Base-by-base conservation (phyloP, 2,113 vertebrate genomes). In the Mesocricetus auratus region DNA sequence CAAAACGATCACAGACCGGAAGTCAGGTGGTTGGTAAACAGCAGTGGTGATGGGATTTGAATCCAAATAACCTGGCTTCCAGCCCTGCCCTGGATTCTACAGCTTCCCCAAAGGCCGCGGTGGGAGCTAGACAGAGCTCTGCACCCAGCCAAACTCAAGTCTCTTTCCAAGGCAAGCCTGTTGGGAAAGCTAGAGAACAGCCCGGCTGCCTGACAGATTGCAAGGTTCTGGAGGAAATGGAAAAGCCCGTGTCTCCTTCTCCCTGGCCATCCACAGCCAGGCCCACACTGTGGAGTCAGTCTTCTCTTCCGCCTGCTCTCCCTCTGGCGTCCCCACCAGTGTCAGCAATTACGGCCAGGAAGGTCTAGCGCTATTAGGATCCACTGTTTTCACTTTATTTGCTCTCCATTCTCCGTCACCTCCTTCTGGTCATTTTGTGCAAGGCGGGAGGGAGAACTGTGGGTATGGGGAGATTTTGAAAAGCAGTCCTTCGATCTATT, bases 381-480 rank as follows among this genome's bases (percentile, higher is more conserved):
- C 16, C 88, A 45, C 88, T 90, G 88, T 94, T 71, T 93, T 96
- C 45, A 12, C 64, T 15, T 13, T 16, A 36, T 62, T 86, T 82
- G 75, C 29, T 64, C 86, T 66, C 94, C 81, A 79, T 74, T 71
- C 90, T 94, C 5, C 77, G 29, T 82, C 50, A 71, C 73, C 78
- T 95, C 78, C 75, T 86, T 83, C 81, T 22, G 89, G 24, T 91
- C 47, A 26, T 82, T 86, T 91, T 69, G 0, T 36, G 91, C 89
- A 91, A 90, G 64, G 26, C 75, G 58, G 66, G 92, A 94, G 77
- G 87, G 77, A 42, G 33, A 83, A 73, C 62, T 1, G 53, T 3
- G 86, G 53, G 89, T 62, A 81, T 62, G 73, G 64, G 78, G 91
- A 94, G 64, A 53, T 53, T 94, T 50, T 10, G 73, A 45, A 96